Evolutionary conservation across 2,888 invertebrate species (phyloP).

Genomic region (Tricholauxania praeusta): DNA sequence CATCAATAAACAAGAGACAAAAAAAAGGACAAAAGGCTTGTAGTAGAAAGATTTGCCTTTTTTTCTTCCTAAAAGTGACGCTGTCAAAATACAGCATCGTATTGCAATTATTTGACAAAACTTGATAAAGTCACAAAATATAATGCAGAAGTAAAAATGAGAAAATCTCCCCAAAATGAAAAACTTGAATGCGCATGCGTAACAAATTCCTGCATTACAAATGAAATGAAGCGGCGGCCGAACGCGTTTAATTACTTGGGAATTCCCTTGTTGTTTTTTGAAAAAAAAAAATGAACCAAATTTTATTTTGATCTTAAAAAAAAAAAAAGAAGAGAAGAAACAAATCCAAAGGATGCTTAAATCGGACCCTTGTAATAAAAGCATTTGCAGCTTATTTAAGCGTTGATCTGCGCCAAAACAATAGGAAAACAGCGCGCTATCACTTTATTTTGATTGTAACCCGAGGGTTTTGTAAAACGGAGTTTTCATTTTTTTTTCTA

Average conservation of each 20-base stretch:
- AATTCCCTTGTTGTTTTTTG: constrained; percentile 21
- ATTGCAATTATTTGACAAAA: constrained; percentile 22
- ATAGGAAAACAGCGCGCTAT: constrained; percentile 21
- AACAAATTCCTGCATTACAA: neutral
- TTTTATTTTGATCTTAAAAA: neutral
- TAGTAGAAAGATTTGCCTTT: constrained; percentile 4
- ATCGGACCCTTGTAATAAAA: constrained; percentile 19
- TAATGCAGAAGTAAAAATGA: neutral
- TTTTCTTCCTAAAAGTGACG: neutral
- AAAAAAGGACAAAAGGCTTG: neutral
- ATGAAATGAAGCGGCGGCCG: neutral
- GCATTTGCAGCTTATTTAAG: constrained; percentile 24
- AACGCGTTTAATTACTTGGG: constrained; percentile 11
- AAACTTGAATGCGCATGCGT: neutral
- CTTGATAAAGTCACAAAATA: constrained; percentile 22
- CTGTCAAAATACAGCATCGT: constrained; percentile 34
- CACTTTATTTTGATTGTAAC: constrained; percentile 35
- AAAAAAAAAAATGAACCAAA: neutral
- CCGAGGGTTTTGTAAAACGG: constrained; percentile 18
- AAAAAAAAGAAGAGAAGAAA: neutral
- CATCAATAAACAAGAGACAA: constrained; percentile 13
- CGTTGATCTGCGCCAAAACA: constrained; percentile 22
- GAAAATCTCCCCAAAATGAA: too few species aligned
- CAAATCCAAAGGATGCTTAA: neutral
- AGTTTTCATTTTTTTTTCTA: constrained; percentile 1